Evolutionary conservation across 2,797 vertebrate genomes (phyloP).

Genomic region (Bryconaethiops microstoma): DNA sequence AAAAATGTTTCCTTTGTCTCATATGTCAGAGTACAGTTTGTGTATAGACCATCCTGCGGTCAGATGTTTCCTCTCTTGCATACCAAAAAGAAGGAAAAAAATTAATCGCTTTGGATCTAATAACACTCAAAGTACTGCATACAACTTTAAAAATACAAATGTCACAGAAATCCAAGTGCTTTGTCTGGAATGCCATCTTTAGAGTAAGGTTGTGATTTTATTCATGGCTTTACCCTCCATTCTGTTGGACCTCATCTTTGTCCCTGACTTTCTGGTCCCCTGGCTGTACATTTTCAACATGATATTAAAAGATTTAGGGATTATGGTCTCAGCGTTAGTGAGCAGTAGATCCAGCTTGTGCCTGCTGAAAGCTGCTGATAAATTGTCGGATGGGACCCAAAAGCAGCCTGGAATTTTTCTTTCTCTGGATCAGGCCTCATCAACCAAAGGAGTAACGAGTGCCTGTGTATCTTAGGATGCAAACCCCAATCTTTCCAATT

Average conservation of each 20-base stretch:
- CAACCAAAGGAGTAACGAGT: background rate
- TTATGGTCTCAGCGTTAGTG: constrained; percentile 45
- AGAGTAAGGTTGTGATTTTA: background rate
- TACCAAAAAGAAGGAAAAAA: no score
- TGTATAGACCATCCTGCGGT: background rate
- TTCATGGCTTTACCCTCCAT: background rate
- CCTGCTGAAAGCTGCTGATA: constrained; percentile 43
- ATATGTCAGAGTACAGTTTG: background rate
- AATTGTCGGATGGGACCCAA: constrained; percentile 30
- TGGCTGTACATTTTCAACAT: constrained; percentile 43
- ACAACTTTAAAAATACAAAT: no score
- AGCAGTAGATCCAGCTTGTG: constrained; percentile 41
- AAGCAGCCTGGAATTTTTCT: background rate
- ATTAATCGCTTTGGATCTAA: background rate
- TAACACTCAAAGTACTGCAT: no score
- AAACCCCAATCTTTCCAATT: background rate
- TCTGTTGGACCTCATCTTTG: constrained; percentile 11
- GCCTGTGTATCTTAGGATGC: background rate
- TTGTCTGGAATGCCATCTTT: background rate
- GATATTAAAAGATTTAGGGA: constrained; percentile 60
- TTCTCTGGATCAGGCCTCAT: constrained; percentile 7
- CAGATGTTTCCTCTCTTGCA: constrained; percentile 3
- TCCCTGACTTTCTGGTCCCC: constrained; percentile 33
- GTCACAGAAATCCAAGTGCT: background rate
- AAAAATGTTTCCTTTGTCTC: background rate